Base-by-base conservation (phyloP, 2,113 vertebrate species). In the Emberiza fucata region DNA sequence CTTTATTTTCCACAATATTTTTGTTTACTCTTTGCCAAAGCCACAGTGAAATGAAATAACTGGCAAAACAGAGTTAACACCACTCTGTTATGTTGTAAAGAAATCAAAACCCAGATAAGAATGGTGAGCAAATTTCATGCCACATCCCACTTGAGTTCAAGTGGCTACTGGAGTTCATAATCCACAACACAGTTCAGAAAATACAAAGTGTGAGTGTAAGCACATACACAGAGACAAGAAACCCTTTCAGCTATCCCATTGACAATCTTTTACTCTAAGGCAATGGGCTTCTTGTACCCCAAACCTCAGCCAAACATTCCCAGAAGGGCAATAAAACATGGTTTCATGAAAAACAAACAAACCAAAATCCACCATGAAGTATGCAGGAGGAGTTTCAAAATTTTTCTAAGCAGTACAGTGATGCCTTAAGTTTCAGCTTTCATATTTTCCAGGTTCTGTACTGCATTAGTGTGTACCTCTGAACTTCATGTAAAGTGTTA, bases 361-460 rank as follows among this genome's bases (percentile, higher is more conserved):
- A 19, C 3, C 2, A 29, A 45, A 47, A 28, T 37, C 37, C 37
- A 8, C 6, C 3, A 27, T 27, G 12, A 33, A 86, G 65, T 82
- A 59, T 12, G 1, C 14, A 35, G 2, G 4, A 6, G 0, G 3
- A 2, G 54, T 70, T 75, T n/a, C 1, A 22, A 42, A 21, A 6
- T 42, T 82, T 92, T 88, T 76, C 8, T 19, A 27, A 40, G 27
- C 23, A 6, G 1, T 21, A 28, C 11, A 60, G 8, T 18, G 23
- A 11, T 18, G 15, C 57, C 57, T 60, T 37, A 60, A 60, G 7
- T 60, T 37, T 37, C 25, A 60, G 11, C 16, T 37, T 60, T 60
- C 11, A 8, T 37, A 37, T 60, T 60, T 60, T 37, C 22, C 23
- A 37, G 1, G 37, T 59, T 37, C n/a, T 37, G 23, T 18, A 18